Conservation (phyloP, 1,140 invertebrate genomes). For the Notospermus geniculatus region DNA sequence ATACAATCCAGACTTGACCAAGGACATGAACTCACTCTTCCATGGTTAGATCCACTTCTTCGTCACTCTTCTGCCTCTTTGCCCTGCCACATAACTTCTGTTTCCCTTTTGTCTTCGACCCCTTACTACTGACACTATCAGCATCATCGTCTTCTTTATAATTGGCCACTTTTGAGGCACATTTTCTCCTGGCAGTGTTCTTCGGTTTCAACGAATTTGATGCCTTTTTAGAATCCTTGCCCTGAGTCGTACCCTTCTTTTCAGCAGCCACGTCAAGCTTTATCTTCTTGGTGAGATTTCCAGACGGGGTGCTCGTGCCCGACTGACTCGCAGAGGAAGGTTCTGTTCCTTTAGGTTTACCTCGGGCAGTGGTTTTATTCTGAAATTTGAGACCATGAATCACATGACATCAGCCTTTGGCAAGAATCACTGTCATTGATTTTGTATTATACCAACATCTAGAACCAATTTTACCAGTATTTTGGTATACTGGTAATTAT, state of each 20-base stretch:
- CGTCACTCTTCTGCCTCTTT: no score
- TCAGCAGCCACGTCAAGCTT: no score
- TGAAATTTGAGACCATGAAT: neutral
- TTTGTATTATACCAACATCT: neutral
- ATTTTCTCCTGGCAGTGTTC: neutral
- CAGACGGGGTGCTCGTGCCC: neutral
- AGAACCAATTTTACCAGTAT: neutral
- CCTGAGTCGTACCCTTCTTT: neutral
- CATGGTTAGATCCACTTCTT: no score
- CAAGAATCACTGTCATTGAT: neutral
- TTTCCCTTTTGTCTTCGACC: conserved; percentile 12
- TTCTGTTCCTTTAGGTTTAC: conserved; percentile 20
- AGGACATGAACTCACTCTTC: no score
- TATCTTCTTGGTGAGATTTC: no score
- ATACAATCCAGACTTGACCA: no score
- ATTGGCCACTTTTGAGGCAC: neutral
- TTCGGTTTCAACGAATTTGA: neutral
- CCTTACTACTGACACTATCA: conserved; percentile 14
- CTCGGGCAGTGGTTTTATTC: conserved; percentile 9
- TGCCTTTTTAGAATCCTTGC: neutral
- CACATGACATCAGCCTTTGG: neutral
- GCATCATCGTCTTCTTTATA: conserved; percentile 18
- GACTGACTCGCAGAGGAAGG: conserved; percentile 8
- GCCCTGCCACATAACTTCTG: neutral
- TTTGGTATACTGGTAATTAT: neutral